Percentiles rank a stretch among this genome's conserved stretches.
Evolutionary conservation across 1,140 invertebrate genomes (phyloP).

Genomic region (Pachypsylla venusta): DNA sequence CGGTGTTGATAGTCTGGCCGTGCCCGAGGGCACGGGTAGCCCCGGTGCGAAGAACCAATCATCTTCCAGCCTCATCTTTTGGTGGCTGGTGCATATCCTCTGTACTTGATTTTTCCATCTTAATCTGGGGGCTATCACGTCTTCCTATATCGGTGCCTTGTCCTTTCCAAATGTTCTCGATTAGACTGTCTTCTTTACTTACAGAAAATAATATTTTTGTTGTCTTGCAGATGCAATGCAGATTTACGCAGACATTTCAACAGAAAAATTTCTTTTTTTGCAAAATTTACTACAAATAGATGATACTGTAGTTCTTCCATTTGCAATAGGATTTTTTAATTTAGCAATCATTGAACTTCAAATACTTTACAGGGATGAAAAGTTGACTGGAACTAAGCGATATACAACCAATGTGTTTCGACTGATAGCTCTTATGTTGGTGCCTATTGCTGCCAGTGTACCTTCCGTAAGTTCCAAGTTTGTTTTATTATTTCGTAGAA

Average conservation of each 20-base stretch:
- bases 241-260: not conserved
- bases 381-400: not conserved
- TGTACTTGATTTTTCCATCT: too few species aligned
- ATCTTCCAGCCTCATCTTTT: too few species aligned
- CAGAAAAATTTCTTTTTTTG: not conserved
- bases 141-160: too few species aligned
- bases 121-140: too few species aligned
- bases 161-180: too few species aligned
- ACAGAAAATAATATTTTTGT: too few species aligned
- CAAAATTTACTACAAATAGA: not conserved
- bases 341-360: not conserved
- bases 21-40: too few species aligned
- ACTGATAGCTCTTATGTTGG: not conserved
- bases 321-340: not conserved
- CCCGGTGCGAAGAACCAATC: too few species aligned
- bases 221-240: constrained; percentile 3
- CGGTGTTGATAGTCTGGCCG: too few species aligned
- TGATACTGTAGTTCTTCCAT: not conserved
- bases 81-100: too few species aligned
- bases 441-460: constrained; percentile 6
- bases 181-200: too few species aligned
- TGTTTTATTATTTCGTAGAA: too few species aligned
- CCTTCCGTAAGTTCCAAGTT: not conserved
- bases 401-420: constrained; percentile 1
- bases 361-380: not conserved